phyloP scores from a whole-genome alignment of 30 jellyfish, hydroid and myxozoan genomes.

The Aurelia sp. region DNA sequence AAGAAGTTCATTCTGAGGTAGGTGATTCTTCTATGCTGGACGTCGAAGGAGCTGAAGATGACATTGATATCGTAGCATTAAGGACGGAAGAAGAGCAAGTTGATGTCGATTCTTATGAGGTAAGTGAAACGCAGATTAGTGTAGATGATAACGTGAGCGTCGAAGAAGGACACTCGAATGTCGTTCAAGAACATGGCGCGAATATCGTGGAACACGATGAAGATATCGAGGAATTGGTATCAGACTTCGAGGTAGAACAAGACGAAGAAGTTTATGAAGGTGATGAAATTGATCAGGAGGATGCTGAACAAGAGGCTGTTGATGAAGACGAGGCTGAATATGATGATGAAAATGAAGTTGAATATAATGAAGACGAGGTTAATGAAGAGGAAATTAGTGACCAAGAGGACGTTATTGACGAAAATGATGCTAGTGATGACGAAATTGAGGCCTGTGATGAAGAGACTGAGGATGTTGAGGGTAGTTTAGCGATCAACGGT shows the following conservation, averaged over 20 bases:
- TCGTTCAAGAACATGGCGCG: background rate
- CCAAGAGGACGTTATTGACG: constrained; percentile 9
- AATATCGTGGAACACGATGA: constrained; percentile 17
- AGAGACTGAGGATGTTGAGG: background rate
- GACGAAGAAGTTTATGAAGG: constrained; percentile 29
- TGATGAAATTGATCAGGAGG: constrained; percentile 18
- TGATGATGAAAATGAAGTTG: constrained; percentile 14
- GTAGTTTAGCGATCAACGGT: constrained; percentile 6
- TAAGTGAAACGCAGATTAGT: background rate
- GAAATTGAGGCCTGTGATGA: constrained; percentile 18
- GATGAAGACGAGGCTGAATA: constrained; percentile 35
- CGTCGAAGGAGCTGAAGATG: constrained; percentile 7
- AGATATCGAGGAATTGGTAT: constrained; percentile 2
- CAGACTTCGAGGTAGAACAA: background rate
- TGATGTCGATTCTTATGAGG: constrained; percentile 13
- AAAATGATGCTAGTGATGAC: constrained; percentile 15
- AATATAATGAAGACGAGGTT: constrained; percentile 51
- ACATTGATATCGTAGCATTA: background rate
- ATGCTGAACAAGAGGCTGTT: constrained; percentile 13
- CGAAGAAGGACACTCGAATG: background rate
- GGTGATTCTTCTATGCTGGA: constrained; percentile 24
- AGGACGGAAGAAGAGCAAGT: background rate
- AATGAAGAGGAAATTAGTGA: background rate
- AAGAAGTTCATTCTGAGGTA: constrained; percentile 10
- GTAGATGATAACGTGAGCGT: background rate